Evolutionary conservation across 2,113 vertebrate species (phyloP).

Genomic region (Tamias sibiricus): DNA sequence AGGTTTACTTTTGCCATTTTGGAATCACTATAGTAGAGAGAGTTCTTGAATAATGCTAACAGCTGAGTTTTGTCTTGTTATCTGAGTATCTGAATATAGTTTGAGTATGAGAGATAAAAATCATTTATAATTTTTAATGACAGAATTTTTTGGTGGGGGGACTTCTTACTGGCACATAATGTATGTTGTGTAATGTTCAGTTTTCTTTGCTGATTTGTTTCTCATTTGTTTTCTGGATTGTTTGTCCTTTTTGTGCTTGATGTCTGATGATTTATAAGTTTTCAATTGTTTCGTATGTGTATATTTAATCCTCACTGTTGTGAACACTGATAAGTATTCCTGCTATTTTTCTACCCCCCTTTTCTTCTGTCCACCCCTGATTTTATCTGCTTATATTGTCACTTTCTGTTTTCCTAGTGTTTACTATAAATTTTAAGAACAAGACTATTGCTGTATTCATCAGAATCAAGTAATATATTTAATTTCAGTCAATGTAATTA

Average conservation of each 20-base stretch:
- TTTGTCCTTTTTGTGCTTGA: not conserved
- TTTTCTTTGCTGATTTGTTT: slow-evolving; percentile 3
- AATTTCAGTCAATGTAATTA: not conserved
- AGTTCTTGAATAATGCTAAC: not conserved
- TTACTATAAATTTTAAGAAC: not conserved
- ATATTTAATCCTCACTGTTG: not conserved
- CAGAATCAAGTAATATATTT: slow-evolving; percentile 28
- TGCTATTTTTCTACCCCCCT: not conserved
- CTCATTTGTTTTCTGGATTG: not conserved
- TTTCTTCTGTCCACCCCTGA: not conserved
- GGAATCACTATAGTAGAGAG: not conserved
- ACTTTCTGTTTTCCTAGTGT: not conserved
- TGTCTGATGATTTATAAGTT: not conserved
- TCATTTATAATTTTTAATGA: not conserved
- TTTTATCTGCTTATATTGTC: not conserved
- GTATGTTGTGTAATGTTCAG: not conserved
- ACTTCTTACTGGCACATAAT: not conserved
- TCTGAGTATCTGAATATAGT: not conserved
- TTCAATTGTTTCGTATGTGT: not conserved
- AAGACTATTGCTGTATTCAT: not conserved
- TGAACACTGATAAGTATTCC: not conserved
- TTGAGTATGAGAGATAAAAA: not conserved
- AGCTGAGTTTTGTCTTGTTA: not conserved
- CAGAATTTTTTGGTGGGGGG: not conserved
- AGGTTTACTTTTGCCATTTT: not conserved